Percentiles rank a stretch among this genome's conserved stretches.
Evolutionary conservation across 2,797 vertebrate genomes (phyloP).

Genomic region (Echiichthys vipera): DNA sequence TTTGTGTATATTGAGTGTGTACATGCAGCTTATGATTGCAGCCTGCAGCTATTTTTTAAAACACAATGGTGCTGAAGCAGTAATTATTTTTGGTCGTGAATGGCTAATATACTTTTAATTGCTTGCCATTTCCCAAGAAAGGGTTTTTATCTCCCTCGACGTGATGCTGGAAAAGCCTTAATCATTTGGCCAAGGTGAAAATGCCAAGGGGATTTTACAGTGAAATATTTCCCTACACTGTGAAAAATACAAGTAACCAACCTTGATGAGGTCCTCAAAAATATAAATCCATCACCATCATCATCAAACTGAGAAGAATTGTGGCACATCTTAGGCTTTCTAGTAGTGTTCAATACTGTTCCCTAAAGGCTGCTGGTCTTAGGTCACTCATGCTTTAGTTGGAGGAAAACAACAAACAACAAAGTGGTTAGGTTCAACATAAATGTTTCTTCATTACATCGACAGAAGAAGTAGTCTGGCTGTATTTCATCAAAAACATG

Average conservation of each 20-base stretch:
- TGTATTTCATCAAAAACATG: no score
- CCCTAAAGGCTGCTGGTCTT: background rate
- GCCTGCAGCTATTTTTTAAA: constrained; percentile 71
- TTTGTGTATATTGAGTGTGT: constrained; percentile 14
- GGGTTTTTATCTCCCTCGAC: constrained; percentile 61
- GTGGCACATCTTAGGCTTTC: background rate
- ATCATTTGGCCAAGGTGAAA: constrained; percentile 63
- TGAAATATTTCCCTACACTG: constrained; percentile 32
- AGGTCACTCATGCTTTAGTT: no score
- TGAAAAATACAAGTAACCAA: constrained; percentile 7
- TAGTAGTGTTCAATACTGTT: background rate
- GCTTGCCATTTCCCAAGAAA: constrained; percentile 71
- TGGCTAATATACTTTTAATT: constrained; percentile 81
- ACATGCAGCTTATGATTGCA: constrained; percentile 52
- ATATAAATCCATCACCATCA: constrained; percentile 10
- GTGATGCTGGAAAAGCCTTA: constrained; percentile 59
- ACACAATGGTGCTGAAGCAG: constrained; percentile 74
- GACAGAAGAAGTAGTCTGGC: no score
- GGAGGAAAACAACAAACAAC: no score
- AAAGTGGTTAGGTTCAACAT: no score
- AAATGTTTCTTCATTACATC: no score
- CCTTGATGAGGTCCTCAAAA: constrained; percentile 1
- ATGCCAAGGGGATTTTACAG: constrained; percentile 55
- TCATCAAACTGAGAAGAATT: background rate
- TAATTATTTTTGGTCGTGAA: constrained; percentile 81